phyloP scores from a whole-genome alignment of 35 echinoderm and acorn worm genomes.

The Stichopus chloronotus region DNA sequence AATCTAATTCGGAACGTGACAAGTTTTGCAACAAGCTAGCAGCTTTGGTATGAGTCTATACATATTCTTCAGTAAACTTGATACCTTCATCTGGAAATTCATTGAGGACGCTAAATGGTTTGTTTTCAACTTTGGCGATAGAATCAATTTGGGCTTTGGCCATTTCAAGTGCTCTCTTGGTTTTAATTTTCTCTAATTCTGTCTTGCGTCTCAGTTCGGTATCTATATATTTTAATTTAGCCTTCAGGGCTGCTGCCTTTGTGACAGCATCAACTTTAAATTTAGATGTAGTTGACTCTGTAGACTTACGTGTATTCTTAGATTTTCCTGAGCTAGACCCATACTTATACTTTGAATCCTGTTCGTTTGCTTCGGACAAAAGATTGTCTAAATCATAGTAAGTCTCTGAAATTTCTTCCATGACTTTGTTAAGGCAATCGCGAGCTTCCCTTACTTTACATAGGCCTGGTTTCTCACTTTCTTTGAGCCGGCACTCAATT shows the following conservation, averaged over 20 bases:
- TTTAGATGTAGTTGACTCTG: neutral
- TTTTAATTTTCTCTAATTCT: neutral
- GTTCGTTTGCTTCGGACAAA: neutral
- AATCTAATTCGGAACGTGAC: neutral
- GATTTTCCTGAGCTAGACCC: neutral
- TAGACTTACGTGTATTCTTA: neutral
- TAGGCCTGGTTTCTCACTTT: neutral
- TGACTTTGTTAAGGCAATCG: neutral
- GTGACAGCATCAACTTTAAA: neutral
- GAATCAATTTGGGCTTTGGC: neutral
- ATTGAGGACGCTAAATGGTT: neutral
- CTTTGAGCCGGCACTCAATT: neutral
- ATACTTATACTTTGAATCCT: constrained; percentile 6
- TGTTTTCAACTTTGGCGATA: neutral
- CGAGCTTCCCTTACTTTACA: neutral
- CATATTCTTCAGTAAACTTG: neutral
- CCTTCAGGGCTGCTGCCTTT: neutral
- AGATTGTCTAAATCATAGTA: neutral
- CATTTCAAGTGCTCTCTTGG: neutral
- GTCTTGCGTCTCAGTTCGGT: neutral
- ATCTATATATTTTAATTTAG: constrained; percentile 9
- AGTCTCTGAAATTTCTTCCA: neutral
- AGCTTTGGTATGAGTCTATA: neutral
- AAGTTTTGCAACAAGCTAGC: neutral
- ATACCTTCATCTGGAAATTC: neutral